Conservation (phyloP, 1,140 invertebrate genomes). For the Mylabris phalerata region DNA sequence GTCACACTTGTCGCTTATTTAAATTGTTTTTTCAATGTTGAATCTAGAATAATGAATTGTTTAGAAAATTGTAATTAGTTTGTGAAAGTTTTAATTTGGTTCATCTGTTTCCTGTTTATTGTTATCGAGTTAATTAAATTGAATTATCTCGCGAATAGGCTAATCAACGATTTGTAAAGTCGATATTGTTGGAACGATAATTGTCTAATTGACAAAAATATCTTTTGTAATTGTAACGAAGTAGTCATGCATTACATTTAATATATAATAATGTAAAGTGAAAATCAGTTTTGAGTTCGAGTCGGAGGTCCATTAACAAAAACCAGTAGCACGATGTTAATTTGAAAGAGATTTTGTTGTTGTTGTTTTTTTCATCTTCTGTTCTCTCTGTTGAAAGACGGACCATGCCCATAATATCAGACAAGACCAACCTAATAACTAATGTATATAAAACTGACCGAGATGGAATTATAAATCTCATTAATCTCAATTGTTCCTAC, state of each 20-base stretch:
- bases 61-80: too few relatives aligned
- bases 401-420: too few relatives aligned
- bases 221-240: neutral
- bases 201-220: slow-evolving; percentile 20
- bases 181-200: slow-evolving; percentile 1
- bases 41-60: too few relatives aligned
- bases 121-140: too few relatives aligned
- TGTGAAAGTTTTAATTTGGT: too few relatives aligned
- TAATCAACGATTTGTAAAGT: slow-evolving; percentile 11
- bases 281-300: slow-evolving; percentile 29
- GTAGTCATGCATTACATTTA: slow-evolving; percentile 18
- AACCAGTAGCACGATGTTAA: slow-evolving; percentile 35
- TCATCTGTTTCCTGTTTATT: too few relatives aligned
- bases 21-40: too few relatives aligned
- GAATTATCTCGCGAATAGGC: slow-evolving; percentile 7
- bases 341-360: slow-evolving; percentile 28
- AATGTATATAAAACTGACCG: neutral
- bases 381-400: too few relatives aligned
- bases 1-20: neutral
- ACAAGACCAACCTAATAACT: neutral
- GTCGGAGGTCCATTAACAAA: slow-evolving; percentile 28
- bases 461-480: slow-evolving; percentile 16
- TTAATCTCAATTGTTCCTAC: slow-evolving; percentile 14
- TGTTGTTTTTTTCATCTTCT: slow-evolving; percentile 17
- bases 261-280: slow-evolving; percentile 20